phyloP scores from a whole-genome alignment of 2,797 vertebrate species.

The Sebastes dallii region DNA sequence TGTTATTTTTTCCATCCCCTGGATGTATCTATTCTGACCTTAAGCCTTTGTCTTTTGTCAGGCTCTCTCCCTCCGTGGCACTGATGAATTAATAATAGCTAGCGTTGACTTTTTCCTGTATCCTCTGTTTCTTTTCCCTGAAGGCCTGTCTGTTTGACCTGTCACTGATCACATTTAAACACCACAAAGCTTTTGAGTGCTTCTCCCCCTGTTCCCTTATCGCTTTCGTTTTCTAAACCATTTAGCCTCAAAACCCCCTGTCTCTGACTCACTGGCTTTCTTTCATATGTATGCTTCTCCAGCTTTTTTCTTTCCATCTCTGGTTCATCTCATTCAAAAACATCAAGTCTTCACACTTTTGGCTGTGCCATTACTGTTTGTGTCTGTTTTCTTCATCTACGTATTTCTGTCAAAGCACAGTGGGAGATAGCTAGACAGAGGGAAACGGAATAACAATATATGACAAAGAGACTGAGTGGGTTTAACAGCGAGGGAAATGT shows the following conservation, averaged over 20 bases:
- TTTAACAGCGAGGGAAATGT: background rate
- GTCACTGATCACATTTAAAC: conserved; percentile 62
- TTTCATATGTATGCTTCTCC: background rate
- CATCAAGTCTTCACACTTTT: conserved; percentile 19
- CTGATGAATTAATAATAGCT: conserved; percentile 53
- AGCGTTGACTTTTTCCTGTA: conserved; percentile 35
- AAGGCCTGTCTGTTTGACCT: conserved; percentile 55
- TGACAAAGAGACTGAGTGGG: background rate
- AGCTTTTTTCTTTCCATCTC: background rate
- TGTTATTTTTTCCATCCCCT: background rate
- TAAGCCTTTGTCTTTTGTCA: conserved; percentile 36
- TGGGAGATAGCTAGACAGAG: background rate
- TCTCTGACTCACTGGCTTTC: conserved; percentile 12
- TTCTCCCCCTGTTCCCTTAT: conserved; percentile 17
- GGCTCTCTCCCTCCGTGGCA: conserved; percentile 27
- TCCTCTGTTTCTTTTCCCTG: conserved; percentile 24
- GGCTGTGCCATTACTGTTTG: background rate
- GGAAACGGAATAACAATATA: background rate
- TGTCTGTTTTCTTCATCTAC: background rate
- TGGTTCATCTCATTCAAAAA: conserved; percentile 5
- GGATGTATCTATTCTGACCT: conserved; percentile 23
- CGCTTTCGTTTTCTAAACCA: conserved; percentile 34
- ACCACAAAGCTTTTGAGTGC: conserved; percentile 45
- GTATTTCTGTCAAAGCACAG: conserved; percentile 8
- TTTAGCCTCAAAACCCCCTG: conserved; percentile 37